These are phyloP conservation scores for Drosophila aff. DNA, from an alignment of 1,140 invertebrate species.

Conservation along the genomic window DNA sequence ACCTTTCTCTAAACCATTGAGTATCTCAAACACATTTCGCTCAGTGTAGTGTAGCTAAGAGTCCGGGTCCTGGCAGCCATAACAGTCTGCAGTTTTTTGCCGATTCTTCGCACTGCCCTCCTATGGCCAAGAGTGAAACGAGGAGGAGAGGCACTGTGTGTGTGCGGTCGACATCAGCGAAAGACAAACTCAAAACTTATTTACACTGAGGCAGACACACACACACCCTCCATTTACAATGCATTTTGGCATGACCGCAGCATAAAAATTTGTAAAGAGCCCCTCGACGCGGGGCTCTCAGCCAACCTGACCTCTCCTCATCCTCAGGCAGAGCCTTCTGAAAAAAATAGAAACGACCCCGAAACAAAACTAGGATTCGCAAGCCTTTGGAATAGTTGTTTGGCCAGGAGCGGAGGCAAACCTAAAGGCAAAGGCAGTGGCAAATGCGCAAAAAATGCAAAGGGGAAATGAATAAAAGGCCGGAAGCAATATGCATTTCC, in stretches of 20 bases:
- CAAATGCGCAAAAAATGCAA: conserved; percentile 47
- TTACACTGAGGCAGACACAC: conserved; percentile 31
- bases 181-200: conserved; percentile 55
- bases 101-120: conserved; percentile 24
- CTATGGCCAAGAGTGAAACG: conserved; percentile 1
- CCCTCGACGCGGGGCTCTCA: conserved; percentile 31
- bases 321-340: neutral
- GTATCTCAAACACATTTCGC: neutral
- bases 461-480: conserved; percentile 66
- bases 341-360: conserved; percentile 5
- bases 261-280: conserved; percentile 50
- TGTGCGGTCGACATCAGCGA: conserved; percentile 41
- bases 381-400: conserved; percentile 32
- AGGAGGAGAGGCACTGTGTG: conserved; percentile 9
- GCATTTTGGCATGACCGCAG: conserved; percentile 55
- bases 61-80: conserved; percentile 42
- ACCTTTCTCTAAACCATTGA: neutral
- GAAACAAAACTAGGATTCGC: conserved; percentile 35
- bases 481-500: conserved; percentile 78
- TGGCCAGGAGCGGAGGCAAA: conserved; percentile 24
- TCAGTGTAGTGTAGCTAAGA: conserved; percentile 21
- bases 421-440: conserved; percentile 22
- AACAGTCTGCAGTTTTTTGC: conserved; percentile 53
- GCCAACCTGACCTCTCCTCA: conserved; percentile 32
- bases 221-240: conserved; percentile 38